Conservation (phyloP, 2,797 vertebrate species). For the Microctenopoma steveboyesi region DNA sequence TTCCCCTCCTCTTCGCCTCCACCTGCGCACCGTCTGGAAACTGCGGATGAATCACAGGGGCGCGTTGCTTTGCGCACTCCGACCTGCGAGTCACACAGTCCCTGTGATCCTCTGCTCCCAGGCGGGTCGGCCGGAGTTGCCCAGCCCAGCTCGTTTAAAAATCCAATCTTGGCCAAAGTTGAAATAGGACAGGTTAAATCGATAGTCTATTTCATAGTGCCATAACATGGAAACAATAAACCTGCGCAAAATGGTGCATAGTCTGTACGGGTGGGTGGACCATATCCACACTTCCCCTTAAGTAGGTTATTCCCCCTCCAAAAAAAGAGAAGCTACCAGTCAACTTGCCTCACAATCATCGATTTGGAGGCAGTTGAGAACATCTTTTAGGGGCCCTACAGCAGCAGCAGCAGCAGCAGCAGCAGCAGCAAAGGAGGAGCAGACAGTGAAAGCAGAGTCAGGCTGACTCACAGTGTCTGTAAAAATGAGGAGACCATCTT, state of each 20-base stretch:
- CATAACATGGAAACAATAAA: constrained; percentile 75
- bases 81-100: constrained; percentile 48
- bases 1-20: constrained; percentile 60
- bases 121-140: constrained; percentile 36
- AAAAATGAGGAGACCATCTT: constrained; percentile 52
- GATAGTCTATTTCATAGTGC: constrained; percentile 72
- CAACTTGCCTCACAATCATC: constrained; percentile 29
- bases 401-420: constrained; percentile 23
- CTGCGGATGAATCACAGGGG: constrained; percentile 73
- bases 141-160: constrained; percentile 55
- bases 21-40: constrained; percentile 74
- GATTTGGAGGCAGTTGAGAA: constrained; percentile 37
- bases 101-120: constrained; percentile 52
- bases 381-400: constrained; percentile 32
- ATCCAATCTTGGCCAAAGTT: constrained; percentile 75
- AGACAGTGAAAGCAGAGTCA: constrained; percentile 26
- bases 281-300: constrained; percentile 44
- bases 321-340: constrained; percentile 30
- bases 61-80: constrained; percentile 63
- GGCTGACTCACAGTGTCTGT: constrained; percentile 48
- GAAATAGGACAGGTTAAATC: constrained; percentile 71
- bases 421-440: constrained; percentile 26
- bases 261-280: constrained; percentile 43
- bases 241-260: constrained; percentile 63
- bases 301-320: constrained; percentile 48